Evolutionary conservation across 2,888 invertebrate genomes (phyloP), one percentile per base, ranked within the genome.

Genomic region (Heliconius sara): DNA sequence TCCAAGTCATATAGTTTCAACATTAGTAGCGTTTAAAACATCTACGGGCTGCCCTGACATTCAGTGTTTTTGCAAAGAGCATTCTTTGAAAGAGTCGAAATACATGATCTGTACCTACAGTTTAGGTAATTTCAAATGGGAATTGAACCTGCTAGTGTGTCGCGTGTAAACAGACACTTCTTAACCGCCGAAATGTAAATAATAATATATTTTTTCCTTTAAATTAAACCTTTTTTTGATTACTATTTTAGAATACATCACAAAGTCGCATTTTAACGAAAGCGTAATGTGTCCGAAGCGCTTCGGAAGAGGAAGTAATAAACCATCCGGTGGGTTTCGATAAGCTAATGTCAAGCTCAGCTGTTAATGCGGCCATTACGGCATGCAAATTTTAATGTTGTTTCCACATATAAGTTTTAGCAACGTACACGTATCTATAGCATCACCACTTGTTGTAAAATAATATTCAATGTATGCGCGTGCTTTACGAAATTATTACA

Each of bases 221-320:
- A n/a, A 75, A 43, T 52, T 57, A 12, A n/a, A 30, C 30, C n/a
- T 65, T 52, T 67, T 76, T 34, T 76, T 76, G 12, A 34, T 76
- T 57, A 52, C 67, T 66, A 66, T 30, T 75, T 63, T 30, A 63
- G 43, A 63, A 57, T 73, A 60, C 60, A 39, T 65, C 75, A 78
- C 39, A 78, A 73, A 70, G 70, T 65, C 70, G 76, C 78, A 77
- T 78, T 79, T 82, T 82, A 79, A 78, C 77, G 65, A 65, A 77
- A 81, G 73, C 80, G 47, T 79, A 79, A 76, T 78, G 71, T 79
- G 80, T 77, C 82, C 81, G 75, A 78, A 77, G 77, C 81, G 82
- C 76, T 84, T 80, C 83, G 88, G 87, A 87, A 88, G 76, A 85
- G 86, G 88, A 88, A 87, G 86, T 80, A 85, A 88, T 88, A 88